A percentile compares a stretch with the other conserved stretches of the same genome.
These are phyloP conservation scores for Lithophane semibrunnea DNA, from an alignment of 2,888 invertebrate genomes.

Conservation along the genomic window DNA sequence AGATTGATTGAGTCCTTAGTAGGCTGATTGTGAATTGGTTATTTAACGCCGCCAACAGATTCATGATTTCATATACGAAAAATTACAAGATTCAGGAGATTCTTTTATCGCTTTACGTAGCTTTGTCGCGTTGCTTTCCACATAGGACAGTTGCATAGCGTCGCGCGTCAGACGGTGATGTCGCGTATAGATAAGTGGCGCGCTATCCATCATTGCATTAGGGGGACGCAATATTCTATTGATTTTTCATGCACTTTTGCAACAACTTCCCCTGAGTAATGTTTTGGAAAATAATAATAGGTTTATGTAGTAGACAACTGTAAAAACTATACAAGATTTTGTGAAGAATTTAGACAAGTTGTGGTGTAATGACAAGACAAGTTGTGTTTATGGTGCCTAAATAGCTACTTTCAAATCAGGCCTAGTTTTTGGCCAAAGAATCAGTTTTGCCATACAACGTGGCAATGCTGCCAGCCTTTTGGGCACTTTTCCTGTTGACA, in stretches of 20 bases:
- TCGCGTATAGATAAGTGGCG: conserved; percentile 83
- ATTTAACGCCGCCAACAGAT: neutral
- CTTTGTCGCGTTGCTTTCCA: neutral
- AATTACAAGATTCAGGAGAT: neutral
- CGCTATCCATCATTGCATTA: conserved; percentile 87
- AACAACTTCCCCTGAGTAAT: neutral
- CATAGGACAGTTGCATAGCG: neutral
- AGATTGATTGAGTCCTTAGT: neutral
- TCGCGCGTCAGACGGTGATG: conserved; percentile 78
- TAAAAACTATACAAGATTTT: neutral
- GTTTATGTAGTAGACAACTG: neutral
- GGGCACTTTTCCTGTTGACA: too few relatives aligned
- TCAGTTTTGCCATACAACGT: too few relatives aligned
- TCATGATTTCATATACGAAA: neutral
- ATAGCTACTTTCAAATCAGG: neutral
- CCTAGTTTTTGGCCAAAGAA: too few relatives aligned
- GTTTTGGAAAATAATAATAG: conserved; percentile 10
- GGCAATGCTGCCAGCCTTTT: too few relatives aligned
- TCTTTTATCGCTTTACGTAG: neutral
- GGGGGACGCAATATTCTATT: conserved; percentile 83
- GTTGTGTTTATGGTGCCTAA: neutral
- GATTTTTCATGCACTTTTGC: conserved; percentile 74
- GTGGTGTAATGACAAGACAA: too few relatives aligned
- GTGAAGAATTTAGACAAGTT: neutral
- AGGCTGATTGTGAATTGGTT: neutral